Evolutionary conservation across 2,797 vertebrate species (phyloP).

Genomic region (Hipposideros larvatus): DNA sequence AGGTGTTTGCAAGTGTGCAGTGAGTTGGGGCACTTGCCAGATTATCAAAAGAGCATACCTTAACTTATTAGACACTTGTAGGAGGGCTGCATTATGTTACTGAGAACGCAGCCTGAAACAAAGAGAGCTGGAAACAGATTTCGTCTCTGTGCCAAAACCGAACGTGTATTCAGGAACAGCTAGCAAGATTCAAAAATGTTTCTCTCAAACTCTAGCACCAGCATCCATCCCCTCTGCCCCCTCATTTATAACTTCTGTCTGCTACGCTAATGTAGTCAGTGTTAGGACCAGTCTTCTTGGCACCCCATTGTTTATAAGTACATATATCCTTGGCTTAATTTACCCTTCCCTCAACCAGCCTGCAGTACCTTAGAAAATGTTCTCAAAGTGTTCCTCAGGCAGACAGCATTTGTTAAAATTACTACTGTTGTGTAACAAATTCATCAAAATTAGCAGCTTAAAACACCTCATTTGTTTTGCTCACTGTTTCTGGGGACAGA

Average conservation of each 20-base stretch:
- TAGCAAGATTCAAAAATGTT: not conserved
- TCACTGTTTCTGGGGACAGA: not conserved
- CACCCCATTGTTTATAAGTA: not conserved
- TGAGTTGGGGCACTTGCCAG: not conserved
- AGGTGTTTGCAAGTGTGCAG: not conserved
- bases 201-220: not conserved
- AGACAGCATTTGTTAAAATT: constrained; percentile 1
- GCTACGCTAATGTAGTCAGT: not conserved
- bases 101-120: not conserved
- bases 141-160: not conserved
- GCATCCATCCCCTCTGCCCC: not conserved
- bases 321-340: not conserved
- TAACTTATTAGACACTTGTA: not conserved
- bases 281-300: not conserved
- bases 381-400: not conserved
- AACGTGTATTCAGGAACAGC: not conserved
- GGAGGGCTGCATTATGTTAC: not conserved
- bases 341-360: not conserved
- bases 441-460: not conserved
- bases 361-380: not conserved
- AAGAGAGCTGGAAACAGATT: not conserved
- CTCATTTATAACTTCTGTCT: not conserved
- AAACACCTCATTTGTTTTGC: not conserved
- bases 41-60: not conserved
- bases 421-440: not conserved